phyloP scores from a whole-genome alignment of 2,113 vertebrate species.

The Antigone vipio region DNA sequence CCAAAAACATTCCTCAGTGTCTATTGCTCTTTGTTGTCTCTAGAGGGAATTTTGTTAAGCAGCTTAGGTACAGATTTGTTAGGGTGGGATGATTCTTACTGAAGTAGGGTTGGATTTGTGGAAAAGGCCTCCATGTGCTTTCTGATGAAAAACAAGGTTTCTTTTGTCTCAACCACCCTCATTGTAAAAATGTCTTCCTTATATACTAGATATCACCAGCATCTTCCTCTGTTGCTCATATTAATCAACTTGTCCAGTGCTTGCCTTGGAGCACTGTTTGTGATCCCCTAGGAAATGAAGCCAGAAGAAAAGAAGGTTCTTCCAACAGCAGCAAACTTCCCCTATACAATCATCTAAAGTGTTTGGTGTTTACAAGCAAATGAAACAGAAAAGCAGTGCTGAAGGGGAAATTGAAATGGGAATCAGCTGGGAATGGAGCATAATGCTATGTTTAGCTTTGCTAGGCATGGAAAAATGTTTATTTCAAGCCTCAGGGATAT shows the following conservation, averaged over 20 bases:
- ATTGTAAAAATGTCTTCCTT: not conserved
- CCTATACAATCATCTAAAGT: not conserved
- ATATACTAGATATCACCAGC: not conserved
- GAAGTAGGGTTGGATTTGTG: not conserved
- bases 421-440: slow-evolving; percentile 30
- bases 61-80: not conserved
- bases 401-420: slow-evolving; percentile 7
- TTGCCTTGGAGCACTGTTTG: not conserved
- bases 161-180: not conserved
- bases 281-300: not conserved
- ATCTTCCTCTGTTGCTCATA: not conserved
- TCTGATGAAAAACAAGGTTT: not conserved
- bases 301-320: not conserved
- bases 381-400: slow-evolving; percentile 21
- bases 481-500: slow-evolving; percentile 32
- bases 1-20: not conserved
- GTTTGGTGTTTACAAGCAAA: not conserved
- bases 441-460: slow-evolving; percentile 39
- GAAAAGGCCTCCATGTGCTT: not conserved
- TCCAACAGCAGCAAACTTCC: not conserved
- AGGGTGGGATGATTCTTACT: not conserved
- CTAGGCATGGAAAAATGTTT: slow-evolving; percentile 53
- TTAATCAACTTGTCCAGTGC: not conserved
- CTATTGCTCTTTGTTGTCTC: not conserved
- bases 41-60: not conserved